Evolutionary conservation across 2,797 vertebrate genomes (phyloP), one percentile per base, ranked within the genome.

Genomic region (Taenioides sp.): DNA sequence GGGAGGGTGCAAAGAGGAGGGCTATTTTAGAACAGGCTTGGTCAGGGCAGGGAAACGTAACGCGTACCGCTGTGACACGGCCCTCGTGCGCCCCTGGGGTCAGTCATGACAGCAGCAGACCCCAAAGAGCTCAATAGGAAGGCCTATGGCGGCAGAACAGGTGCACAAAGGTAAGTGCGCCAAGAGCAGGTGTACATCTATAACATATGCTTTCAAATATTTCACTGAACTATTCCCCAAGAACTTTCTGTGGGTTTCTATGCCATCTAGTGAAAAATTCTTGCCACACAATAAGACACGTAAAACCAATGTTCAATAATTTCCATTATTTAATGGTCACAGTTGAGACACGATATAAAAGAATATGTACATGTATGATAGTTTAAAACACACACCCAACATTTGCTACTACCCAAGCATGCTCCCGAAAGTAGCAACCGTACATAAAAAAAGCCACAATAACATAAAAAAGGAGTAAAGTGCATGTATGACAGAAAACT

Each of bases 311-410:
- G 65, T 34, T 82, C 59, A 69, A 78, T 83, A 18, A 83, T 83
- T 72, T 90, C 74, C 82, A 87, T 80, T 87, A 65, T 93, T 94
- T 94, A 94, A 93, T 95, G 82, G 89, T 94, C 93, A 95, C 93
- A 94, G 90, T 93, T 93, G 87, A 91, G 88, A 90, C 88, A 93
- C 88, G 72, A 91, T 94, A 93, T 92, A 93, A 93, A 87, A 92
- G 79, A 89, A 83, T 89, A 92, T 93, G 89, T 92, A 92, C 88
- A 89, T 4, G 54, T 57, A 80, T 75, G 83, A 91, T 84, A 89
- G 85, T 89, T 92, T 90, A 89, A 88, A 89, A 91, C 79, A 83
- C 73, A 70, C 87, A 89, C 77, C 74, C 75, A 74, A 83, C 79
- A 80, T 70, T 76, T 86, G 76, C 79, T 84, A 87, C 81, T 18